Base-by-base conservation (phyloP, 1,140 invertebrate species). In the Drosophila kikkawai region DNA sequence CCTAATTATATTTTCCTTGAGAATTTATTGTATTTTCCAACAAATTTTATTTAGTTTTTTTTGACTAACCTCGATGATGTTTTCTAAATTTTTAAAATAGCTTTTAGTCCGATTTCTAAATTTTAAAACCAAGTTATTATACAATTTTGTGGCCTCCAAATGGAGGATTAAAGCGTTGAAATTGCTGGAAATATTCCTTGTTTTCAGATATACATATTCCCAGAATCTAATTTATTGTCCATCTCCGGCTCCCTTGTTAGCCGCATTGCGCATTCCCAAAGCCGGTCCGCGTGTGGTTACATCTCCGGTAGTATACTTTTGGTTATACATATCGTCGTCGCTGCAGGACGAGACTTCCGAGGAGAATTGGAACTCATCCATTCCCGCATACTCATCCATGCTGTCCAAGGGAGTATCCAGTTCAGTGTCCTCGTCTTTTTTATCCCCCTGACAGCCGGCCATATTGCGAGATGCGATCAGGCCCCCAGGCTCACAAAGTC, bases 161-260 rank as follows among this genome's bases (percentile, higher is more conserved):
- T 15, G 4, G 29, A 67, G n/a, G 19, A 36, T 41, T 57, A 2
- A 12, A 71, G 39, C 42, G 22, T 44, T 26, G 8, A 42, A 66
- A 44, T 29, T 42, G 1, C 6, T 34, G 19, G 12, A 17, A 22
- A 36, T 5, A 7, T 11, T 56, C 3, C 7, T 60, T 44, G 22
- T 13, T 48, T 61, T 15, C 12, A 55, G 37, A 26, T 7, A 22
- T 22, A 22, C 22, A 29, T 44, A 17, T 32, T 7, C 9, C 6
- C 6, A 7, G 32, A 12, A 29, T 29, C 9, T 17, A 8, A 44
- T 29, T 29, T 58, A 88, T n/a, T 88, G 66, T 15, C 77, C 80
- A 69, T 91, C 91, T 7, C 91, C 91, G 12, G 83, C 91, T 0
- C 91, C 91, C n/a, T 79, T 65, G 51, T 87, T 78, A 22, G 59